Evolutionary conservation across 2,797 vertebrate species (phyloP).

Genomic region (Gouania willdenowi): DNA sequence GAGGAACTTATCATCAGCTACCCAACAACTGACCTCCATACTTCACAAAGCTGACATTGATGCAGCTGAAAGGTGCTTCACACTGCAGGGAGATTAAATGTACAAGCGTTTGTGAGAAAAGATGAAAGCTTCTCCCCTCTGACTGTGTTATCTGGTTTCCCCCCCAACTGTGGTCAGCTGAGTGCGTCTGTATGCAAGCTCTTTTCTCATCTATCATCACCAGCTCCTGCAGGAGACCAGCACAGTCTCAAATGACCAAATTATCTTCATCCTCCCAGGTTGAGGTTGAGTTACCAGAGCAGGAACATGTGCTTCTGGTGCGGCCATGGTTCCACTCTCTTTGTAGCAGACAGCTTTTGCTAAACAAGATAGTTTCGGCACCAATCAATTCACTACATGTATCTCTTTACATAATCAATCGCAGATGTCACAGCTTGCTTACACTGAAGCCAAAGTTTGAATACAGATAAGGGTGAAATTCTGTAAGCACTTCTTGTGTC

Average conservation of each 20-base stretch:
- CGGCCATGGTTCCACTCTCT: too few species aligned
- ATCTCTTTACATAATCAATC: neutral
- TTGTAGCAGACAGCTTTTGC: too few species aligned
- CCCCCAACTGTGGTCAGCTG: slow-evolving; percentile 17
- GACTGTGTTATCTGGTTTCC: slow-evolving; percentile 39
- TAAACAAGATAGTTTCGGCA: too few species aligned
- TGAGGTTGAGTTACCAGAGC: too few species aligned
- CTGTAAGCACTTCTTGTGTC: neutral
- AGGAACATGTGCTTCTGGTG: too few species aligned
- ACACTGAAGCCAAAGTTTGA: neutral
- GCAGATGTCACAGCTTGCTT: neutral
- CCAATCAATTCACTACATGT: too few species aligned
- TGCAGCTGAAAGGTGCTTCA: slow-evolving; percentile 12
- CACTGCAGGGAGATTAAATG: slow-evolving; percentile 23
- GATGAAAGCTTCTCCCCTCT: too few species aligned
- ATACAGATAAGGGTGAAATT: neutral
- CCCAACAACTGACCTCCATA: neutral
- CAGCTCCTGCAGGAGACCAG: slow-evolving; percentile 4
- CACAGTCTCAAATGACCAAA: too few species aligned
- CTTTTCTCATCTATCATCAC: slow-evolving; percentile 39
- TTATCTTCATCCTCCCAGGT: too few species aligned
- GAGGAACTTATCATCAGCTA: neutral
- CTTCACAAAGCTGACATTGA: slow-evolving; percentile 6
- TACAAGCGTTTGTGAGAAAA: slow-evolving; percentile 22
- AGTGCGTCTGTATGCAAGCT: slow-evolving; percentile 3